Base-by-base conservation (phyloP, 2,797 vertebrate species). In the Atherinosoma microstoma region DNA sequence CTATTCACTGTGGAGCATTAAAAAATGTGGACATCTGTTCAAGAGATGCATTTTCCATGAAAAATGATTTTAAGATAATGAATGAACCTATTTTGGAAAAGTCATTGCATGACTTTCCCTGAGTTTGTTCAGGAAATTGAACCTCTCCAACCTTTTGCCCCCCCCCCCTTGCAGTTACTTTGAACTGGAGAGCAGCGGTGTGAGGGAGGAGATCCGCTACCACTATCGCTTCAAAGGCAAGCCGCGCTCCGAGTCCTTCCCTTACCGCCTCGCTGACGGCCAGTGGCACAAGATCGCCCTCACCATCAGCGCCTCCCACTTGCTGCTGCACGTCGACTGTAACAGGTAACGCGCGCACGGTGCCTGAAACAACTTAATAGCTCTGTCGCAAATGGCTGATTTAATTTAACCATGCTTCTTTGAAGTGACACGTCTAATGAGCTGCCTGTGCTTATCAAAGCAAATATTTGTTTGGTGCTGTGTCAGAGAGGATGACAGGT, bases 101-200 rank as follows among this genome's bases (percentile, higher is more conserved):
- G 22, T 56, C 27, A 35, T 24, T 4, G 16, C n/a, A 15, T 5
- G 38, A 16, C 8, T 69, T 53, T 27, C 29, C 5, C 11, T 16
- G 15, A 22, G 15, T 53, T 54, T 51, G 24, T 58, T 11, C 11
- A 13, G 38, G 10, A 70, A 64, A 12, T 7, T 8, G 13, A 61
- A 24, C 18, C 4, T 58, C 32, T 62, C 64, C 78, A 9, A 68
- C 68, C 22, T 63, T 38, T 79, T 64, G 47, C 72, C 4, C 18
- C 35, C 34, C 38, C 32, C n/a, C 36, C 7, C 20, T 32, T 70
- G 22, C 94, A 99, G 97, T 89, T 98, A 97, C 89, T 98, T 99
- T 89, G 97, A 99, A 88, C 89, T 99, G 94, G 97, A 98, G 91
- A 98, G 97, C 95, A 98, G 96, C 0, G 96, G 97, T 13, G 91